These are phyloP conservation scores for Bostrychus sinensis DNA, from an alignment of 2,113 vertebrate species.

Conservation along the genomic window DNA sequence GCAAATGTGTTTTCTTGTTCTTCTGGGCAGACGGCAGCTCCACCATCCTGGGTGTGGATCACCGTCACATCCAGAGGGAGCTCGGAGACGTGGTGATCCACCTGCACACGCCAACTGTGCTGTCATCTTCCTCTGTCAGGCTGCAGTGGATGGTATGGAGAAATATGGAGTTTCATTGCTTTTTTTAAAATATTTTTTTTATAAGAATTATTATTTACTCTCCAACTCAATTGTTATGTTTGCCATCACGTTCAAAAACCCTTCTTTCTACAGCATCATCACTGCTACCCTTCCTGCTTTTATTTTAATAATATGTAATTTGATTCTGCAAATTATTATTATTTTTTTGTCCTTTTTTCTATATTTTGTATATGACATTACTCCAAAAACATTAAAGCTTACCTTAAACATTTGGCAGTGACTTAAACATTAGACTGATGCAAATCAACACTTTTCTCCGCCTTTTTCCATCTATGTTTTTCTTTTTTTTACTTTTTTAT, in stretches of 20 bases:
- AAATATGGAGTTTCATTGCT: neutral
- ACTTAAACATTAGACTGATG: neutral
- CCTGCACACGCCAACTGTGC: conserved; percentile 91
- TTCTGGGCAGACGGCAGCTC: conserved; percentile 83
- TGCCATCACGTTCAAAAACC: neutral
- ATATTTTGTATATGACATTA: too few relatives aligned
- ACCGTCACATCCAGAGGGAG: conserved; percentile 95
- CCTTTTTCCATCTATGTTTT: neutral
- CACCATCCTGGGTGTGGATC: conserved; percentile 94
- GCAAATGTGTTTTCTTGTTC: neutral
- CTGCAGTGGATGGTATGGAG: conserved; percentile 94
- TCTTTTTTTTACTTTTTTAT: neutral
- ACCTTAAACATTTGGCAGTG: too few relatives aligned
- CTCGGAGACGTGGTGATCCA: conserved; percentile 92
- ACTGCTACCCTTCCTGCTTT: too few relatives aligned
- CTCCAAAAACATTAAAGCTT: too few relatives aligned
- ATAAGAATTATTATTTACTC: neutral
- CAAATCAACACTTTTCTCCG: neutral
- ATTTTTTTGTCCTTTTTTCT: too few relatives aligned
- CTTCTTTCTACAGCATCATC: too few relatives aligned
- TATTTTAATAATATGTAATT: neutral
- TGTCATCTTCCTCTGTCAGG: conserved; percentile 95
- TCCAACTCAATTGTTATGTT: neutral
- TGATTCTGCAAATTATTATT: too few relatives aligned
- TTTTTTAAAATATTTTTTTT: too few relatives aligned